Conservation (phyloP, 1,140 invertebrate genomes). For the Lanistes nyassanus region DNA sequence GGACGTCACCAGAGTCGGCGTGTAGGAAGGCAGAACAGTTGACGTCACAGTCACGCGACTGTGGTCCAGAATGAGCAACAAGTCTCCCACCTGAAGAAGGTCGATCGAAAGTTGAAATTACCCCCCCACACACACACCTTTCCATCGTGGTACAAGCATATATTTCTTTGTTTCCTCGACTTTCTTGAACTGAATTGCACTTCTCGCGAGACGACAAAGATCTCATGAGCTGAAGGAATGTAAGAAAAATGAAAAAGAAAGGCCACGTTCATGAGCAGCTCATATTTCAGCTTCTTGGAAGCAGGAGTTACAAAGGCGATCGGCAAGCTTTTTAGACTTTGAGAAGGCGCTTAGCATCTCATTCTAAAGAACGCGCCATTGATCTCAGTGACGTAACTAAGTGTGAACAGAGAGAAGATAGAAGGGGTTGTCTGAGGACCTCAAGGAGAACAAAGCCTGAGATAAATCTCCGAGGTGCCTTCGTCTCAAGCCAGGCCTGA, state of each 20-base stretch:
- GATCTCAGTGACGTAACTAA: not conserved
- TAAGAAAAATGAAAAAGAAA: too few species aligned
- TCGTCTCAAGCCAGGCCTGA: not conserved
- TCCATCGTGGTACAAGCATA: too few species aligned
- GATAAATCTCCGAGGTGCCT: not conserved
- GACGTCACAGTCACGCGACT: not conserved
- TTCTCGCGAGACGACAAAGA: too few species aligned
- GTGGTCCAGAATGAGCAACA: conserved; percentile 10
- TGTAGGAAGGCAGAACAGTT: not conserved
- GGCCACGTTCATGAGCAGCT: too few species aligned
- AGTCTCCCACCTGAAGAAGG: conserved; percentile 9
- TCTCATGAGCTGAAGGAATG: too few species aligned
- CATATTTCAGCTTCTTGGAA: too few species aligned
- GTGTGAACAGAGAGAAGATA: not conserved
- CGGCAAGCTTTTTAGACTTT: not conserved
- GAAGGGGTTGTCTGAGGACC: not conserved
- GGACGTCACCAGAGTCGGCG: not conserved
- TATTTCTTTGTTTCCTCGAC: too few species aligned
- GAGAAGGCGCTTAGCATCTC: not conserved
- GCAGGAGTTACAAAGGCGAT: too few species aligned
- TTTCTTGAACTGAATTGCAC: too few species aligned
- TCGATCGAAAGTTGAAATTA: not conserved
- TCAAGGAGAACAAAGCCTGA: conserved; percentile 4
- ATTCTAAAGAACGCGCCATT: not conserved
- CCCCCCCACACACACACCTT: not conserved